A percentile compares a stretch with the other conserved stretches of the same genome.
Conservation (phyloP, 2,888 invertebrate species). For the Rhorus exstirpatorius region DNA sequence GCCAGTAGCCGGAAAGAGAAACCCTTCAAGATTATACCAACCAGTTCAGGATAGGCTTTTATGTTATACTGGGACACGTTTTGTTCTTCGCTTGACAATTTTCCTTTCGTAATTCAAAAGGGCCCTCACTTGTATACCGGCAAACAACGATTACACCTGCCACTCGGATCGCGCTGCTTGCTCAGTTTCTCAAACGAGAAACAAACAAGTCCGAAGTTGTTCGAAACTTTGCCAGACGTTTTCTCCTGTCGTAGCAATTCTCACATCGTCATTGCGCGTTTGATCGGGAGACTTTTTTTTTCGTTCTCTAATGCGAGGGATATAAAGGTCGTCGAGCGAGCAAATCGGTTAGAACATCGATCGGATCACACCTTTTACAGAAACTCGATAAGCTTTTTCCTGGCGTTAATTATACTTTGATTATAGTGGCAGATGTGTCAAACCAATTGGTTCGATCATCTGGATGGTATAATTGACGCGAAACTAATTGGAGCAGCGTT, state of each 20-base stretch:
- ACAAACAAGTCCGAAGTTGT: conserved; percentile 11
- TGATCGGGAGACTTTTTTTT: not conserved
- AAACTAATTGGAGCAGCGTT: not conserved
- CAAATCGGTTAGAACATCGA: not conserved
- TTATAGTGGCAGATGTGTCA: not conserved
- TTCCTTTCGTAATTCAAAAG: not conserved
- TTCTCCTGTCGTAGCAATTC: not conserved
- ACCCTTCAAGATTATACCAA: conserved; percentile 74
- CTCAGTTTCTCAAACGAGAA: conserved; percentile 50
- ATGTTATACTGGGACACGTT: no score
- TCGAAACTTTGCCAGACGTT: not conserved
- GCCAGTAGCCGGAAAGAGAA: conserved; percentile 75
- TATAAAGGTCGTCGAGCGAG: not conserved
- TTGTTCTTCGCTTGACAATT: conserved; percentile 20
- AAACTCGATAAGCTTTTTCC: not conserved
- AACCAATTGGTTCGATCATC: no score
- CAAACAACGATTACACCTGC: not conserved
- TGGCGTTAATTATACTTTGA: not conserved
- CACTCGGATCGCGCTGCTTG: no score
- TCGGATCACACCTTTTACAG: not conserved
- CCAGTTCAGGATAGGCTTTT: no score
- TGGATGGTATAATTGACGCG: not conserved
- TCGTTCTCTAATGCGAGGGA: not conserved
- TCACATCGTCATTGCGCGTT: no score
- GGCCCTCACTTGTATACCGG: not conserved